Evolutionary conservation across 2,113 vertebrate genomes (phyloP).

Genomic region (Forbesichthys agassizii): DNA sequence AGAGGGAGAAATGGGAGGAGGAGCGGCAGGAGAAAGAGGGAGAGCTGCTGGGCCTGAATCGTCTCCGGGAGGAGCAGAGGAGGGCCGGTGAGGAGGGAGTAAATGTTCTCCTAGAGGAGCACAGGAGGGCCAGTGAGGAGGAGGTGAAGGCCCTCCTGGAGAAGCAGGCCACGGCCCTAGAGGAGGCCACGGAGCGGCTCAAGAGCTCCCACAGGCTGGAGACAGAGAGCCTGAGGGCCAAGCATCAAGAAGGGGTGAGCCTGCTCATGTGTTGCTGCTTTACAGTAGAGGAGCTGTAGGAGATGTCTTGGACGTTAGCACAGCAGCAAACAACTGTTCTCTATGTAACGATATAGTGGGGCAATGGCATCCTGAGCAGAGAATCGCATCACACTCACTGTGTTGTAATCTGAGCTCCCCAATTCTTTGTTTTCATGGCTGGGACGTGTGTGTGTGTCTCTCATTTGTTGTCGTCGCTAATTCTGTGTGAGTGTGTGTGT

Average conservation of each 20-base stretch:
- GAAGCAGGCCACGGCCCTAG: slow-evolving; percentile 52
- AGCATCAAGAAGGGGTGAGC: slow-evolving; percentile 65
- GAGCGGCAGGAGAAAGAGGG: slow-evolving; percentile 72
- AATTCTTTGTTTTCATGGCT: too few relatives aligned
- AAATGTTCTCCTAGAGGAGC: slow-evolving; percentile 51
- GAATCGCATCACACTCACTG: too few relatives aligned
- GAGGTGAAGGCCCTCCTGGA: slow-evolving; percentile 39
- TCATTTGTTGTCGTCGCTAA: background rate
- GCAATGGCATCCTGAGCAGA: too few relatives aligned
- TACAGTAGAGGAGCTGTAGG: background rate
- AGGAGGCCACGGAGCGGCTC: slow-evolving; percentile 57
- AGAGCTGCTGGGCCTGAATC: slow-evolving; percentile 60
- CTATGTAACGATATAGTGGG: too few relatives aligned
- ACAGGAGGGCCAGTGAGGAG: slow-evolving; percentile 13
- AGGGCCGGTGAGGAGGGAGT: slow-evolving; percentile 50
- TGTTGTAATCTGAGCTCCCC: too few relatives aligned
- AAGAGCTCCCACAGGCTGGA: slow-evolving; percentile 59
- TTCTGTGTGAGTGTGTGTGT: background rate
- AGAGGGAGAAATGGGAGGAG: slow-evolving; percentile 70
- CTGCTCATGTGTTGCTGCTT: background rate
- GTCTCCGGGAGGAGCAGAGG: slow-evolving; percentile 55
- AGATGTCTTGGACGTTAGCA: too few relatives aligned
- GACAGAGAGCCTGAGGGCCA: slow-evolving; percentile 55
- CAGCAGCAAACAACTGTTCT: too few relatives aligned
- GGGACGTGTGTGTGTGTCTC: too few relatives aligned